A percentile compares a stretch with the other conserved stretches of the same genome.
These are phyloP conservation scores for Hemicentrotus pulcherrimus DNA, from an alignment of 35 echinoderm and acorn worm species.

Conservation along the genomic window DNA sequence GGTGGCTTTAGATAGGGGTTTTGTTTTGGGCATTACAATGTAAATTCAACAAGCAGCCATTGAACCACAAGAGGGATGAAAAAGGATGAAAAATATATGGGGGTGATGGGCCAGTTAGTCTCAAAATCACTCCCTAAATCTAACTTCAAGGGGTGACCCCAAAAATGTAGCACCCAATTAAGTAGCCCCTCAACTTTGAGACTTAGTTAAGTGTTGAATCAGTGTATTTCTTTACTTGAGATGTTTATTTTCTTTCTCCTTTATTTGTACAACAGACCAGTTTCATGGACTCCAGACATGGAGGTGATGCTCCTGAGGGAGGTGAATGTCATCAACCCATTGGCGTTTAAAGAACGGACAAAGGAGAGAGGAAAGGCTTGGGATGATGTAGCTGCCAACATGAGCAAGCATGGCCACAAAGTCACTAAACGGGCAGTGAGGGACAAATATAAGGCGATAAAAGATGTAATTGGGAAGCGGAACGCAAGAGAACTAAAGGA, in stretches of 20 bases:
- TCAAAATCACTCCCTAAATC: no score
- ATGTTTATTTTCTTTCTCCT: neutral
- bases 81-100: no score
- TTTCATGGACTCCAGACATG: neutral
- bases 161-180: no score
- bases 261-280: neutral
- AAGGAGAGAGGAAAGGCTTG: constrained; percentile 31
- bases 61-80: no score
- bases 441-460: constrained; percentile 47
- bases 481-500: constrained; percentile 41
- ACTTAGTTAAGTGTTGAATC: no score
- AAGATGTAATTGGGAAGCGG: constrained; percentile 34
- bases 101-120: no score
- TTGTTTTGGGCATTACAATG: no score
- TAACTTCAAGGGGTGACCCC: no score
- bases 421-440: constrained; percentile 16
- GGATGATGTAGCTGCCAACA: constrained; percentile 40
- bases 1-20: no score
- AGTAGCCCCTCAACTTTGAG: no score
- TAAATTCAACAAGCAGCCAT: no score
- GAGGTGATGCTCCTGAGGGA: neutral
- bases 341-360: constrained; percentile 41
- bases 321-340: neutral
- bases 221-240: no score
- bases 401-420: constrained; percentile 26